phyloP scores from a whole-genome alignment of 2,888 invertebrate species.

The Saturnia japonica region DNA sequence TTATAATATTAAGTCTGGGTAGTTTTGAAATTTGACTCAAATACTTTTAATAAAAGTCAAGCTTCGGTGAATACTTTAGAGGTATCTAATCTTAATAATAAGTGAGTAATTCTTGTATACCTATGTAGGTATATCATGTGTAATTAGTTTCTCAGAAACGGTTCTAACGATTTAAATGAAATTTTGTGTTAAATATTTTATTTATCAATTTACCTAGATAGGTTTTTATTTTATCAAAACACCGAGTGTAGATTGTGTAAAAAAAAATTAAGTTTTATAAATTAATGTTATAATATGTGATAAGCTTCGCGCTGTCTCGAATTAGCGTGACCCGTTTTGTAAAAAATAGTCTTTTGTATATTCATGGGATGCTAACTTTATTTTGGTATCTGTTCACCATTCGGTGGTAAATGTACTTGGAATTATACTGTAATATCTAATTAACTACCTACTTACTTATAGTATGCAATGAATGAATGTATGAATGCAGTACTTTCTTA shows the following conservation, averaged over 20 bases:
- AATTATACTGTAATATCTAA: not conserved
- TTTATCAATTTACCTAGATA: no score
- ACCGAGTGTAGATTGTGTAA: no score
- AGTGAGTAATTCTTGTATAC: not conserved
- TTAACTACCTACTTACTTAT: no score
- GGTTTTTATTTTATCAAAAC: no score
- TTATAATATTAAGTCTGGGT: not conserved
- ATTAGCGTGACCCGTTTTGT: not conserved
- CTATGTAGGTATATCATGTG: no score
- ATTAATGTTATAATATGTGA: no score
- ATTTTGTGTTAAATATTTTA: no score
- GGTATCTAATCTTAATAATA: not conserved
- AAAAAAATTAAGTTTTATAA: no score
- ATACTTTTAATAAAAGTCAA: not conserved
- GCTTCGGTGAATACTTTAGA: not conserved
- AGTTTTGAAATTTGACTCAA: not conserved
- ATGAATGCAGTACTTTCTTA: no score
- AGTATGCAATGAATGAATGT: no score
- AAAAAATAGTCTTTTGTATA: not conserved
- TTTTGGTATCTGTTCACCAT: not conserved
- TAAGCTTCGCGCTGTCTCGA: not conserved
- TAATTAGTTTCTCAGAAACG: no score
- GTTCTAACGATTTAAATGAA: no score
- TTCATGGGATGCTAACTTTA: not conserved
- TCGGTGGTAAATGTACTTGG: not conserved